Conservation (phyloP, 92 coral and sea anemone genomes). For the Bergia puertoricense region DNA sequence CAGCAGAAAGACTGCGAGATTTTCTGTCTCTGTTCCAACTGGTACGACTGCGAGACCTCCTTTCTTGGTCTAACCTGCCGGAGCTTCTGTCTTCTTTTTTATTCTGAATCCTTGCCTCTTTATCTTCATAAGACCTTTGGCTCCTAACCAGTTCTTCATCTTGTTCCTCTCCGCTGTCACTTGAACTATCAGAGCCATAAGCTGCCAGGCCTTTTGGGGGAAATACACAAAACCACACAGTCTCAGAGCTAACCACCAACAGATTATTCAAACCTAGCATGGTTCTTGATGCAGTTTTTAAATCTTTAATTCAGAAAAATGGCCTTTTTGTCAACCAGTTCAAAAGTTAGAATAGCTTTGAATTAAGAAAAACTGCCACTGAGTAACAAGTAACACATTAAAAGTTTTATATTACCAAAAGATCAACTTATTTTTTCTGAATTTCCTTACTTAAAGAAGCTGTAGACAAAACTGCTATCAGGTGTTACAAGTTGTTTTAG, state of each 20-base stretch:
- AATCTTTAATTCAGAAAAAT: not conserved
- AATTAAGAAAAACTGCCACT: too few species aligned
- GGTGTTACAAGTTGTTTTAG: too few species aligned
- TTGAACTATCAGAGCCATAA: conserved; percentile 88
- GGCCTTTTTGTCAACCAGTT: not conserved
- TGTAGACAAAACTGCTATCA: too few species aligned
- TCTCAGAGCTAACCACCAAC: not conserved
- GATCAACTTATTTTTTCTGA: too few species aligned
- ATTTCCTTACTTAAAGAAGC: too few species aligned
- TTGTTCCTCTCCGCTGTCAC: conserved; percentile 71
- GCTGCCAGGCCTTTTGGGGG: conserved; percentile 76
- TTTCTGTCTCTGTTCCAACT: conserved; percentile 18
- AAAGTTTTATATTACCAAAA: too few species aligned
- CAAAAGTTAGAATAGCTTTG: too few species aligned
- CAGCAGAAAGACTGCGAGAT: conserved; percentile 9
- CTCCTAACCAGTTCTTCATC: conserved; percentile 46
- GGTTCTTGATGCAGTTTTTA: not conserved
- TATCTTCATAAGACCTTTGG: conserved; percentile 31
- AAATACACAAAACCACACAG: not conserved
- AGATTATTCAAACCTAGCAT: not conserved
- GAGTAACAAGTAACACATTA: too few species aligned
- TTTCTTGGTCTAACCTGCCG: not conserved
- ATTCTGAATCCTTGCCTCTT: conserved; percentile 17
- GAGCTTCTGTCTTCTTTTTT: not conserved
- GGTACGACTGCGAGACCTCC: conserved; percentile 52